Conservation (phyloP, 2,888 invertebrate species). For the Protophormia terraenovae region DNA sequence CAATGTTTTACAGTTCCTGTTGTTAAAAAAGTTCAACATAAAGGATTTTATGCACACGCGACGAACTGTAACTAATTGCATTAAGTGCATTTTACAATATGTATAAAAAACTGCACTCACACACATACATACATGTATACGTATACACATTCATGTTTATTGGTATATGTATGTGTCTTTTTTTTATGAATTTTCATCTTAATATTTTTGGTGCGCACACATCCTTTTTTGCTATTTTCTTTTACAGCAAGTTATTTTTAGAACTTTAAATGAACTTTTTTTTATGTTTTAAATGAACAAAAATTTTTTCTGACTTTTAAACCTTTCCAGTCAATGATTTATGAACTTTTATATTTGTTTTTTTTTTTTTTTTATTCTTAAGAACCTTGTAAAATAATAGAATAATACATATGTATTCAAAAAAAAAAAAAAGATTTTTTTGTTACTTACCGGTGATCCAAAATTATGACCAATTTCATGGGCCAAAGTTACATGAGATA, state of each 20-base stretch:
- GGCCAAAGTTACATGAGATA: slow-evolving; percentile 98
- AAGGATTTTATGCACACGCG: slow-evolving; percentile 67
- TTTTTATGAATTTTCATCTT: slow-evolving; percentile 26
- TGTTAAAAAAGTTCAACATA: slow-evolving; percentile 58
- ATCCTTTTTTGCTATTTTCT: neutral
- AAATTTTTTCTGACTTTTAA: neutral
- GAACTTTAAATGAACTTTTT: slow-evolving; percentile 31
- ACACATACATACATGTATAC: neutral
- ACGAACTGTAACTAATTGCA: slow-evolving; percentile 70
- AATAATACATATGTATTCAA: slow-evolving; percentile 5
- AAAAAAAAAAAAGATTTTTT: neutral
- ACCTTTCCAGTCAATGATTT: slow-evolving; percentile 45
- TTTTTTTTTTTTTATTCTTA: neutral
- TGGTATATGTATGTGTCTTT: neutral
- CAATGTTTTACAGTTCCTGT: slow-evolving; percentile 55
- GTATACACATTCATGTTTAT: neutral
- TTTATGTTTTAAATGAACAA: slow-evolving; percentile 27
- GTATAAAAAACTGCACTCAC: neutral
- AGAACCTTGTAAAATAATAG: neutral
- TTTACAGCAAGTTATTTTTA: neutral
- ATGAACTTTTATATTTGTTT: slow-evolving; percentile 51
- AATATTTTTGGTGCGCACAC: slow-evolving; percentile 7
- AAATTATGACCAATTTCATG: slow-evolving; percentile 99
- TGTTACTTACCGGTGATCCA: slow-evolving; percentile 91
- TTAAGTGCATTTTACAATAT: slow-evolving; percentile 60